Evolutionary conservation across 2,888 invertebrate genomes (phyloP).

Genomic region (Boloria selene): DNA sequence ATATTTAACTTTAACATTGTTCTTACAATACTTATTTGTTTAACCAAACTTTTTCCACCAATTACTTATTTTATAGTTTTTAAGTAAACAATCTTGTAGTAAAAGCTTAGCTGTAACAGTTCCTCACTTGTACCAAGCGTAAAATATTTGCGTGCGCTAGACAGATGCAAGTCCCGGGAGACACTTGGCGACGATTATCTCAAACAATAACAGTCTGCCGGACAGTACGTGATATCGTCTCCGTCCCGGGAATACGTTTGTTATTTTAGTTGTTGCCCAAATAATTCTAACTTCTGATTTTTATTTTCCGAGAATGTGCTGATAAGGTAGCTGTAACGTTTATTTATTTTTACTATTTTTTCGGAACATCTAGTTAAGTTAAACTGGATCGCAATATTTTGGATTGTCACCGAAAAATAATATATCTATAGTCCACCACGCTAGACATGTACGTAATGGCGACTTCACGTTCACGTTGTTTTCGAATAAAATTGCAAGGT

Average conservation of each 20-base stretch:
- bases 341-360: slow-evolving; percentile 1
- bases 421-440: too few species aligned
- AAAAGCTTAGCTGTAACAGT: neutral
- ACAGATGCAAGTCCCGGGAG: slow-evolving; percentile 70
- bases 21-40: too few species aligned
- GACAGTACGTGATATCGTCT: slow-evolving; percentile 43
- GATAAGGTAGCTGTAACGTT: slow-evolving; percentile 12
- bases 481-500: too few species aligned
- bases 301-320: slow-evolving; percentile 33
- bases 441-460: too few species aligned
- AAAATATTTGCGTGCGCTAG: slow-evolving; percentile 59
- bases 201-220: slow-evolving; percentile 48
- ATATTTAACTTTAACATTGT: too few species aligned
- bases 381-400: too few species aligned
- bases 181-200: slow-evolving; percentile 54
- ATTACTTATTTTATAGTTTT: too few species aligned
- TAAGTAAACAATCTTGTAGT: too few species aligned
- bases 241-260: slow-evolving; percentile 52
- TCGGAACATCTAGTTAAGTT: neutral
- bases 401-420: too few species aligned
- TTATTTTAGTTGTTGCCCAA: slow-evolving; percentile 58
- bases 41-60: too few species aligned
- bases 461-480: too few species aligned
- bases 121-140: slow-evolving; percentile 42
- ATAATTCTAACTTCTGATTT: slow-evolving; percentile 52